Conservation (phyloP, 1,140 invertebrate species). For the Drosophila novamexicana region DNA sequence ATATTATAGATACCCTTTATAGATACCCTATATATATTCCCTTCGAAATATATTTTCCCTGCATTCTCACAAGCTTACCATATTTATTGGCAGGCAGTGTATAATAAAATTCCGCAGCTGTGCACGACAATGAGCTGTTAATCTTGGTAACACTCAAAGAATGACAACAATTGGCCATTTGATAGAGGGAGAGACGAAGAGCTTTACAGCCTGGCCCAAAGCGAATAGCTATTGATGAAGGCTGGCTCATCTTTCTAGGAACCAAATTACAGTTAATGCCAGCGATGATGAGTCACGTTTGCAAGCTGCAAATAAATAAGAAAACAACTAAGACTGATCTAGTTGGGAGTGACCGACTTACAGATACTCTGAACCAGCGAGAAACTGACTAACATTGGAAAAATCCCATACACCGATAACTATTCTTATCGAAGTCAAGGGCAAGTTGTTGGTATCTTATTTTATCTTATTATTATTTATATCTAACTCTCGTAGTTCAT, state of each 20-base stretch:
- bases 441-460: no score
- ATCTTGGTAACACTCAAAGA: constrained; percentile 18
- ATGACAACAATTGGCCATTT: constrained; percentile 42
- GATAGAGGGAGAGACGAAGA: neutral
- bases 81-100: neutral
- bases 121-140: constrained; percentile 40
- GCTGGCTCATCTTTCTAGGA: constrained; percentile 46
- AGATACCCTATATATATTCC: no score
- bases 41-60: no score
- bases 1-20: no score
- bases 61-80: neutral
- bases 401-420: no score
- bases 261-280: constrained; percentile 31
- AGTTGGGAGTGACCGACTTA: neutral
- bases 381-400: no score
- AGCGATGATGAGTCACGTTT: constrained; percentile 27
- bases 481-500: no score
- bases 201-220: constrained; percentile 14
- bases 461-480: no score
- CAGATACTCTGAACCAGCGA: neutral
- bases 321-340: neutral
- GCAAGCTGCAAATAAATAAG: constrained; percentile 3
- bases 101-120: constrained; percentile 13
- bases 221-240: constrained; percentile 18
- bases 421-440: no score